phyloP scores from a whole-genome alignment of 2,797 vertebrate species.

The Arrhamphus sclerolepis region DNA sequence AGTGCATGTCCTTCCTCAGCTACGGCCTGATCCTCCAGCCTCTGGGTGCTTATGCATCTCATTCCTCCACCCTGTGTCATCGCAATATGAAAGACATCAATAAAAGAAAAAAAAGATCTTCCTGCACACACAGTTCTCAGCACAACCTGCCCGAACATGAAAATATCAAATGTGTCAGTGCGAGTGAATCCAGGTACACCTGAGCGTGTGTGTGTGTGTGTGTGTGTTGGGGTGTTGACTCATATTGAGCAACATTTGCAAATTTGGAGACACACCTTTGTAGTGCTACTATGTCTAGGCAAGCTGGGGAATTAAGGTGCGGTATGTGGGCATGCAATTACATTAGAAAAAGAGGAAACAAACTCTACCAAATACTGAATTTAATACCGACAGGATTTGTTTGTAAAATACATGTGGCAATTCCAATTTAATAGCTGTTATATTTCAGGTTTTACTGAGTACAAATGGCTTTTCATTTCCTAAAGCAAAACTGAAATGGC shows the following conservation, averaged over 20 bases:
- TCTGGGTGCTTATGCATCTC: conserved; percentile 17
- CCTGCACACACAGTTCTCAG: not conserved
- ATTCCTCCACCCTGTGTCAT: conserved; percentile 38
- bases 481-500: not conserved
- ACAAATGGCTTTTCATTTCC: not conserved
- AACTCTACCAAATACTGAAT: conserved; percentile 6
- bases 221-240: conserved; percentile 44
- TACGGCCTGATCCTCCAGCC: conserved; percentile 22
- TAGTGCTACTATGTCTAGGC: conserved; percentile 70
- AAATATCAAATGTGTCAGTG: conserved; percentile 45
- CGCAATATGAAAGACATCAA: conserved; percentile 32
- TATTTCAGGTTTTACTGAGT: not conserved
- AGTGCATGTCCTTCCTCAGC: conserved; percentile 28
- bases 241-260: conserved; percentile 61
- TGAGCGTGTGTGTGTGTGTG: conserved; percentile 13
- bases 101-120: conserved; percentile 25
- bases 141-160: conserved; percentile 66
- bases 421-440: not conserved
- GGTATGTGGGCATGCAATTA: conserved; percentile 50
- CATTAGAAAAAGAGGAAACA: conserved; percentile 31
- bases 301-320: conserved; percentile 81
- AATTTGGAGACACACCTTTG: conserved; percentile 76
- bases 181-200: conserved; percentile 11
- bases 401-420: not conserved
- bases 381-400: not conserved